These are phyloP conservation scores for Altica lythri DNA, from an alignment of 2,888 invertebrate genomes.

Conservation along the genomic window DNA sequence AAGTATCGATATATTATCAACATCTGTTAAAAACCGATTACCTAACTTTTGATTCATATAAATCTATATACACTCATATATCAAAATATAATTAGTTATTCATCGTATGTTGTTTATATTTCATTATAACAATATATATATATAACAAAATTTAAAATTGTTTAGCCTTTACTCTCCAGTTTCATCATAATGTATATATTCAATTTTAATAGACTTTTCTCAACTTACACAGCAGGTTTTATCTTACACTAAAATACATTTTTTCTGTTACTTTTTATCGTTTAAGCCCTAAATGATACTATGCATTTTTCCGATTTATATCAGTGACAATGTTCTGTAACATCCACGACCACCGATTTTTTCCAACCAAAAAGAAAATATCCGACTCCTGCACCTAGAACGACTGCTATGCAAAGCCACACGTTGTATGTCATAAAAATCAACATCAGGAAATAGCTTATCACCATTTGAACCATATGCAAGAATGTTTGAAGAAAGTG, in stretches of 20 bases:
- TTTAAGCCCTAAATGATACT: constrained; percentile 32
- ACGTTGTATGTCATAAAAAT: constrained; percentile 97
- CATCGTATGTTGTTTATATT: no score
- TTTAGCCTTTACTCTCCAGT: neutral
- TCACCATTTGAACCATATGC: constrained; percentile 86
- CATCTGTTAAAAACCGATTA: no score
- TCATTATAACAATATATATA: no score
- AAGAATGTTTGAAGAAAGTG: constrained; percentile 87
- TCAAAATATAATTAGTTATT: no score
- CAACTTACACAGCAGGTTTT: constrained; percentile 9
- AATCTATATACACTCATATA: no score
- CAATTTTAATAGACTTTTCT: constrained; percentile 12
- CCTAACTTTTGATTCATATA: no score
- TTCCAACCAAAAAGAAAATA: constrained; percentile 97
- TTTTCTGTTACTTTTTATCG: constrained; percentile 21
- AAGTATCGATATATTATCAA: no score
- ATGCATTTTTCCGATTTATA: constrained; percentile 23
- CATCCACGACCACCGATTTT: constrained; percentile 89
- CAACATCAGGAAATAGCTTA: constrained; percentile 93
- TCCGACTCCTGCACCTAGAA: constrained; percentile 86
- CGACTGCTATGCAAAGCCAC: constrained; percentile 89
- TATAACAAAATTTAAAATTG: no score
- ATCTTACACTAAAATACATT: constrained; percentile 20
- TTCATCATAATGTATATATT: neutral
- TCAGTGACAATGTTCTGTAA: constrained; percentile 94